phyloP scores from a whole-genome alignment of 64 coral and sea anemone species.

The Acropora tenuis region DNA sequence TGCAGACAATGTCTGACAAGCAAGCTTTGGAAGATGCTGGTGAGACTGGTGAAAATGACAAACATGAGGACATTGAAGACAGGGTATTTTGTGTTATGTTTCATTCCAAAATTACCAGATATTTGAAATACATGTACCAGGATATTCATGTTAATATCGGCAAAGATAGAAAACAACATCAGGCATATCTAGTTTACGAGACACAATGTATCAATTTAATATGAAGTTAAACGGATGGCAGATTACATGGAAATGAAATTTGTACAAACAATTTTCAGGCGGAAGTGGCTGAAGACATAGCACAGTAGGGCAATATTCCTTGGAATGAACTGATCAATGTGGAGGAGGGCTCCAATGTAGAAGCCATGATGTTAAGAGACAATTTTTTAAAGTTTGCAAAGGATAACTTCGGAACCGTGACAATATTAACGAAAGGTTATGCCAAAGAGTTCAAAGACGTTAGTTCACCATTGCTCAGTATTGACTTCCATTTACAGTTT shows the following conservation, averaged over 20 bases:
- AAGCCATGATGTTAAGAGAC: slow-evolving; percentile 29
- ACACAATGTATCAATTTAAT: slow-evolving; percentile 20
- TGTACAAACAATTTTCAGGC: slow-evolving; percentile 28
- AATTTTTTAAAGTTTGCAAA: slow-evolving; percentile 25
- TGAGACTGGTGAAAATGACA: slow-evolving; percentile 24
- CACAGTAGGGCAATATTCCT: slow-evolving; percentile 21
- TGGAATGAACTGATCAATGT: slow-evolving; percentile 14
- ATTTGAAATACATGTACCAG: slow-evolving; percentile 3
- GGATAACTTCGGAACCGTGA: slow-evolving; percentile 18
- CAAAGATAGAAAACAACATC: background rate
- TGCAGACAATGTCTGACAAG: slow-evolving; percentile 14
- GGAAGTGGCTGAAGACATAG: slow-evolving; percentile 26
- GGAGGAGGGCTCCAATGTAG: slow-evolving; percentile 10
- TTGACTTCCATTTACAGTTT: slow-evolving; percentile 26
- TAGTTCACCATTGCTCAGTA: slow-evolving; percentile 28
- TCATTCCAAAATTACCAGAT: slow-evolving; percentile 26
- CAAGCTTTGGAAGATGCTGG: slow-evolving; percentile 29
- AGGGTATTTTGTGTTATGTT: slow-evolving; percentile 1
- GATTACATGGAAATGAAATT: slow-evolving; percentile 33
- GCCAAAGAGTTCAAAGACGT: slow-evolving; percentile 2
- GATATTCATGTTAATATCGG: slow-evolving; percentile 23
- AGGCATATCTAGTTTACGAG: slow-evolving; percentile 13
- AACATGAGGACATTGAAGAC: slow-evolving; percentile 33
- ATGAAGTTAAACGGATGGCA: slow-evolving; percentile 23
- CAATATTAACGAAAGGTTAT: slow-evolving; percentile 20